Percentiles rank a stretch among this genome's conserved stretches.
Evolutionary conservation across 2,888 invertebrate species (phyloP).

Genomic region (Eupeodes latifasciatus): DNA sequence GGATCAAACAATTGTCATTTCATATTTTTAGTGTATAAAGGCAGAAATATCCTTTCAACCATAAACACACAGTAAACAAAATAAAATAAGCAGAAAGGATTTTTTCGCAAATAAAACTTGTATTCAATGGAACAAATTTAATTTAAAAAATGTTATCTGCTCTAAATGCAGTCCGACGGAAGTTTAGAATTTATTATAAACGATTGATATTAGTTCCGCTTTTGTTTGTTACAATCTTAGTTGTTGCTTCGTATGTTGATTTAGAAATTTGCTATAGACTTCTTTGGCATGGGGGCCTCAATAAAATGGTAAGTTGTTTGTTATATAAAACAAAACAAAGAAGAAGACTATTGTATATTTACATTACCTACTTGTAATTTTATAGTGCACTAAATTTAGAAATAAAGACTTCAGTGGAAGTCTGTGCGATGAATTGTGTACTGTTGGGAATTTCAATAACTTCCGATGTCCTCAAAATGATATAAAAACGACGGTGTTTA

Average conservation of each 20-base stretch:
- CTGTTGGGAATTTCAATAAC: conserved; percentile 80
- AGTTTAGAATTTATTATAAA: conserved; percentile 81
- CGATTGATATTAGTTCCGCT: conserved; percentile 80
- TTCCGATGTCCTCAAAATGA: conserved; percentile 82
- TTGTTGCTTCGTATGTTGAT: conserved; percentile 82
- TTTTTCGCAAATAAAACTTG: background rate
- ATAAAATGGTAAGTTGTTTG: conserved; percentile 80
- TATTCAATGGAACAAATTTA: conserved; percentile 51
- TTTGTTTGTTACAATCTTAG: conserved; percentile 80
- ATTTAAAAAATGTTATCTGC: conserved; percentile 80
- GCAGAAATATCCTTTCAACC: conserved; percentile 11
- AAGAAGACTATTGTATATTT: background rate
- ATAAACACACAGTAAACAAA: conserved; percentile 57
- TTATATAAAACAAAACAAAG: background rate
- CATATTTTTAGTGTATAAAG: conserved; percentile 5
- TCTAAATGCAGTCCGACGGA: conserved; percentile 79
- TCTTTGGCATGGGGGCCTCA: conserved; percentile 82
- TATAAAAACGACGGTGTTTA: conserved; percentile 82
- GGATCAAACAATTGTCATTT: conserved; percentile 49
- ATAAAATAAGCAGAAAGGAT: conserved; percentile 20
- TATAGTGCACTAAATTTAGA: conserved; percentile 81
- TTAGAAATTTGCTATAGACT: conserved; percentile 82
- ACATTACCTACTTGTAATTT: background rate
- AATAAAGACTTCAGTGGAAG: conserved; percentile 82
- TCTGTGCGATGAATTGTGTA: conserved; percentile 82